Base-by-base conservation (phyloP, 2,888 invertebrate genomes). In the Standfussiana lucernea region DNA sequence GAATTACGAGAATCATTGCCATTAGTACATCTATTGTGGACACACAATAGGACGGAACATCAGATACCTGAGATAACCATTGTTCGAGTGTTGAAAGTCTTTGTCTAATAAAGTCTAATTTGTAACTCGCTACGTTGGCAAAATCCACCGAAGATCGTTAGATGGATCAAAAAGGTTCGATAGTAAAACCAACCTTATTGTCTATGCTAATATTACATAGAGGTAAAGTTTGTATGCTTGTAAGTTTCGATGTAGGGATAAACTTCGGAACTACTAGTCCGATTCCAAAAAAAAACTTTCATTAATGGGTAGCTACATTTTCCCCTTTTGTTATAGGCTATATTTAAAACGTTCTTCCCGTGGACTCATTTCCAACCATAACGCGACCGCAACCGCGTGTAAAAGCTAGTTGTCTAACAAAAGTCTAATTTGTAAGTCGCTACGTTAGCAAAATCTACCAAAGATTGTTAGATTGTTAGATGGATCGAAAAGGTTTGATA, bases 81-180 rank as follows among this genome's bases (percentile, higher is more conserved):
- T 85, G 86, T 85, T 78, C 15, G 24, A 76, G 69, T 85, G 80
- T 77, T 72, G 86, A 83, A 85, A 85, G 76, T 66, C 70, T 73
- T 69, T 59, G 65, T 72, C 79, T 79, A 72, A 79, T 79, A 61
- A 72, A 73, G 53, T 81, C 78, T 73, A 69, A 85, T 85, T 83
- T 75, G 85, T 72, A 66, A 77, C 7, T 32, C 69, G 56, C 73
- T 50, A 76, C 28, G 72, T 77, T 72, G 24, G 69, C 59, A 42
- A 50, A 72, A 80, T 64, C 62, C 50, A 45, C 40, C 10, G 1
- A 65, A 69, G 61, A 56, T 56, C 50, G 59, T 64, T 15, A 69
- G n/a, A 45, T n/a, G 28, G 67, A 74, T 53, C 32, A 3, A 68
- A 82, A 24, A 42, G 72, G 50, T 50, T 59, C 67, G 40, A 50